These are phyloP conservation scores for Prorops nasuta DNA, from an alignment of 1,140 invertebrate genomes.

Conservation along the genomic window DNA sequence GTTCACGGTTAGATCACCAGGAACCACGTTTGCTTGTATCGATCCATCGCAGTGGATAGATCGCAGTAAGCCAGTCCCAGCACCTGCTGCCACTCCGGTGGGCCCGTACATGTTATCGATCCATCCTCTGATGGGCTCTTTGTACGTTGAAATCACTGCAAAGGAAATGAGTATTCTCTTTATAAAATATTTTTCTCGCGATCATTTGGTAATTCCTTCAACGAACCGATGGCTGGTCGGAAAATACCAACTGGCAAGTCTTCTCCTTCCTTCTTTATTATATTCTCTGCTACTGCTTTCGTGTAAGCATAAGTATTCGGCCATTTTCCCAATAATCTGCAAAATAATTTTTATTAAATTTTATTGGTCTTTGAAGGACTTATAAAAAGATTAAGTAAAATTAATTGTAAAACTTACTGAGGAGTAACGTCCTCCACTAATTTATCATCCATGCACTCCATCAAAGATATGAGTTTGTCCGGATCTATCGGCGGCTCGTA, in stretches of 20 bases:
- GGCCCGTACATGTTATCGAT: constrained; percentile 93
- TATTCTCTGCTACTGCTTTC: constrained; percentile 68
- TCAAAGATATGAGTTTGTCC: constrained; percentile 63
- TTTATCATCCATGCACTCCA: constrained; percentile 67
- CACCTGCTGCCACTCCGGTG: constrained; percentile 72
- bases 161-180: constrained; percentile 11
- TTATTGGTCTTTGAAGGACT: too few relatives aligned
- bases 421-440: constrained; percentile 65
- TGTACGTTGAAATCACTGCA: constrained; percentile 58
- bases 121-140: constrained; percentile 64
- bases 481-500: constrained; percentile 58
- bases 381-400: too few relatives aligned
- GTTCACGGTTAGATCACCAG: constrained; percentile 80
- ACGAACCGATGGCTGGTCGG: constrained; percentile 72
- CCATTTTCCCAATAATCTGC: constrained; percentile 58
- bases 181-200: not conserved
- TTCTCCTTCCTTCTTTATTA: constrained; percentile 56
- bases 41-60: constrained; percentile 64
- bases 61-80: constrained; percentile 74
- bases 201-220: not conserved
- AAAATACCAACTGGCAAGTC: constrained; percentile 73
- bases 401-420: constrained; percentile 49
- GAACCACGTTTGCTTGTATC: constrained; percentile 75
- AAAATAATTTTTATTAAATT: too few relatives aligned
- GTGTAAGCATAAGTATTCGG: constrained; percentile 75